These are phyloP conservation scores for Ophion ellenae DNA, from an alignment of 2,888 invertebrate genomes.

Conservation along the genomic window DNA sequence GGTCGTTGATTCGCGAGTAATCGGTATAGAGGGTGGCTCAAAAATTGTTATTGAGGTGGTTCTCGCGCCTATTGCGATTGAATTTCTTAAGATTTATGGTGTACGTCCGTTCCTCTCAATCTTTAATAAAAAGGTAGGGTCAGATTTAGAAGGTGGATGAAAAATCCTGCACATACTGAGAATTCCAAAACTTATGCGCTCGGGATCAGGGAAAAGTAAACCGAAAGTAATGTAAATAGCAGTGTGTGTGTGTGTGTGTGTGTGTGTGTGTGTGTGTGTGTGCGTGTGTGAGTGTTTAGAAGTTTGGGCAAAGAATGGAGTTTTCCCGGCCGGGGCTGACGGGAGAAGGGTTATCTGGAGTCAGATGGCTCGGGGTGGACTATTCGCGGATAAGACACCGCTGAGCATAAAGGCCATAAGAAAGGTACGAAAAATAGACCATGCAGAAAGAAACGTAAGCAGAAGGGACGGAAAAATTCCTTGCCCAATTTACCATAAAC, in stretches of 20 bases:
- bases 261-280: too few relatives aligned
- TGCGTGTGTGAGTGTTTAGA: not conserved
- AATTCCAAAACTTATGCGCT: not conserved
- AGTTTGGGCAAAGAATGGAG: conserved; percentile 30
- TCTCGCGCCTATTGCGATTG: not conserved
- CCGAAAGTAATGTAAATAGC: conserved; percentile 17
- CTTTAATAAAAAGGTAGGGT: not conserved
- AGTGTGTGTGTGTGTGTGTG: too few relatives aligned
- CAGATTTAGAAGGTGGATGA: not conserved
- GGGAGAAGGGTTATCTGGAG: conserved; percentile 34
- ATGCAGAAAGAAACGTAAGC: conserved; percentile 50
- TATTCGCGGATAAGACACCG: conserved; percentile 27
- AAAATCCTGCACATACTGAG: not conserved
- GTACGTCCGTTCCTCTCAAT: not conserved
- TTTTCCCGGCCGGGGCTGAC: conserved; percentile 15
- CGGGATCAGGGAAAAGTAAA: not conserved
- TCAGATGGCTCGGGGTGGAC: conserved; percentile 33
- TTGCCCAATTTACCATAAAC: conserved; percentile 77
- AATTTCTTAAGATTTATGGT: not conserved
- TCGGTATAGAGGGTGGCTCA: not conserved
- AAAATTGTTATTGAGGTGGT: not conserved
- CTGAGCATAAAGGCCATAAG: conserved; percentile 12
- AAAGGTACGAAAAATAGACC: conserved; percentile 28
- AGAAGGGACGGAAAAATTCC: conserved; percentile 67
- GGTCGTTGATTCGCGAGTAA: conserved; percentile 5